These are phyloP conservation scores for Bombylius major DNA, from an alignment of 2,888 invertebrate species.

Conservation along the genomic window DNA sequence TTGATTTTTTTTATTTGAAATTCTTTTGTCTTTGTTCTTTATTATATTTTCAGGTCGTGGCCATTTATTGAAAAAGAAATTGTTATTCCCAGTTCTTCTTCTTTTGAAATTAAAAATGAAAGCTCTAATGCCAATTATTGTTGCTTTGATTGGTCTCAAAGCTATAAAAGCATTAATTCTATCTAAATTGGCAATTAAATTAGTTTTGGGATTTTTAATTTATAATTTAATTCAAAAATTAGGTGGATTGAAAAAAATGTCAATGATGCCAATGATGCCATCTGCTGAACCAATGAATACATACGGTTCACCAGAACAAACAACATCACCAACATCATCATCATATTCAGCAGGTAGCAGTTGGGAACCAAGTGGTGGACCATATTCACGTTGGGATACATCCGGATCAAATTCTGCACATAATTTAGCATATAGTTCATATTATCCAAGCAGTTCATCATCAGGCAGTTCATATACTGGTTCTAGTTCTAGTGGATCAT, in stretches of 20 bases:
- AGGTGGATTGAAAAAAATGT: conserved; percentile 65
- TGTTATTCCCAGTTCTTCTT: conserved; percentile 63
- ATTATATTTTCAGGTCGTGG: conserved; percentile 49
- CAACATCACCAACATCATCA: conserved; percentile 53
- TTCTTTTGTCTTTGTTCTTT: too few relatives aligned
- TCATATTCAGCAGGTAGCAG: conserved; percentile 53
- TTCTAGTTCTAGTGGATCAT: conserved; percentile 34
- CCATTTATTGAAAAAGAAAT: conserved; percentile 70
- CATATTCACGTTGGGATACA: conserved; percentile 66
- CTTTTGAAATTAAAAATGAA: conserved; percentile 74
- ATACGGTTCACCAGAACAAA: conserved; percentile 54
- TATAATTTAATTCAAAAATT: conserved; percentile 68
- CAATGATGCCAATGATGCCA: conserved; percentile 39
- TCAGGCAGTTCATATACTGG: conserved; percentile 41
- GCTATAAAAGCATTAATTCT: conserved; percentile 71
- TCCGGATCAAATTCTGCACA: conserved; percentile 39
- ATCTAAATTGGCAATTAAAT: conserved; percentile 68
- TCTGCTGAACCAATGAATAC: conserved; percentile 47
- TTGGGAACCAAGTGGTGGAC: conserved; percentile 61
- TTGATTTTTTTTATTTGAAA: neutral
- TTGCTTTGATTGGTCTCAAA: conserved; percentile 65
- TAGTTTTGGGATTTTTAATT: conserved; percentile 69
- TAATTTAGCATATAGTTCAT: conserved; percentile 56
- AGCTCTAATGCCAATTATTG: conserved; percentile 68
- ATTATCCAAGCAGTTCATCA: conserved; percentile 51